Evolutionary conservation across 2,797 vertebrate species (phyloP), one percentile per base, ranked within the genome.

Genomic region (Argyrosomus regius): DNA sequence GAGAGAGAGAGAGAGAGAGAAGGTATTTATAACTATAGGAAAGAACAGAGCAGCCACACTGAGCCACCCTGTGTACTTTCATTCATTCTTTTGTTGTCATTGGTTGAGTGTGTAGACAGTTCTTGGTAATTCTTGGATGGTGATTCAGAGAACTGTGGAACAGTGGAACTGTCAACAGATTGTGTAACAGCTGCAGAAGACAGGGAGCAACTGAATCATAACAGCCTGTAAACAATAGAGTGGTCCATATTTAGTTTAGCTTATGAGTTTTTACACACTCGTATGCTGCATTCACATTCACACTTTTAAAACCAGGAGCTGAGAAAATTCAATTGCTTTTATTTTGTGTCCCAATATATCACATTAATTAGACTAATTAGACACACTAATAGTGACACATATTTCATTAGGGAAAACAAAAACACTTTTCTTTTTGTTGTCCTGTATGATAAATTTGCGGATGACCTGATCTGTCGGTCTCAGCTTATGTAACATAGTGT

Each of bases 131-230:
- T 31, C 43, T 41, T 63, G 22, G 13, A 41, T 52, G 31, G 5
- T 49, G 41, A 68, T 79, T 72, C 66, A 82, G 43, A 75, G 65
- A 65, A 78, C 31, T 22, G n/a, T 28, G 49, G 31, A 57, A 72
- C 65, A 67, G 56, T 54, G 72, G 35, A 39, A 77, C 50, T 62
- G 61, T 82, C 63, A 60, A 28, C 60, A 79, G 28, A 67, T 62
- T 84, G 41, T 67, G 24, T 45, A 80, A 80, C 22, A 61, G 56
- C 50, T 66, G 58, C 17, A 81, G 66, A 78, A 56, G 48, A 74
- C 60, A 52, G 11, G 28, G 39, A 75, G 17, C 0, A 45, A 53
- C 49, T 72, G 31, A 71, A 53, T 57, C 10, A 56, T 18, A 50
- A 18, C 45, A 59, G 49, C 22, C n/a, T 62, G 56, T 28, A 53